Evolutionary conservation across 2,797 vertebrate species (phyloP), one percentile per base, ranked within the genome.

Genomic region (Phoebastria nigripes): DNA sequence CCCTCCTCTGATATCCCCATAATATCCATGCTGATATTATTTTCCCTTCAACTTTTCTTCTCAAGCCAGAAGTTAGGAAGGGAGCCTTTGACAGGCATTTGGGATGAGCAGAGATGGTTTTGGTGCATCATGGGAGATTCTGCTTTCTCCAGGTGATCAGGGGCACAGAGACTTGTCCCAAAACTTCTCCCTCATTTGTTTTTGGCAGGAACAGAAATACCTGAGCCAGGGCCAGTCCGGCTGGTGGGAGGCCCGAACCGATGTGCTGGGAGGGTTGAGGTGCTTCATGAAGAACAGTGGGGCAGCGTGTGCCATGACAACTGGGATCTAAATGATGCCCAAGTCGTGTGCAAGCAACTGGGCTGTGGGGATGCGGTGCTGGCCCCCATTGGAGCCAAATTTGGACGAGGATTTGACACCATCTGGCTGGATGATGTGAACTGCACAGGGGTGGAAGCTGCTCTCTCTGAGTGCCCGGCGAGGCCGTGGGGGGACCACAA

Each of bases 391-490:
- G 70, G 17, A 39, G 93, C 91, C 25, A 84, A 82, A 9, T 94
- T 93, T 58, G 93, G 93, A 19, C 70, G 29, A 74, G 93, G 93
- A 17, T 7, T 11, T 16, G 91, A 31, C 18, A 61, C 66, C 49
- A 82, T 94, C 70, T 92, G 89, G 89, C 37, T 94, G 62, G 90
- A 93, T 39, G 90, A 94, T 4, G 86, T 94, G 35, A 89, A 89
- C 55, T 94, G 93, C 76, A 86, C 82, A 1, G 93, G 93, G 17
- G 2, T 0, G 8, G 93, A 94, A 56, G 14, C 72, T 35, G 42
- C 85, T 31, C 74, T 94, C 49, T 47, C 78, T 2, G 89, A 94
- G 8, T 94, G 93, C 71, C 44, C 33, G 0, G 83, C 85, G 0
- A 89, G 89, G 28, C 78, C 84, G 0, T 94, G 90, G 90, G 93